Conservation (phyloP, 2,888 invertebrate species). For the Eutolmus rufibarbis region DNA sequence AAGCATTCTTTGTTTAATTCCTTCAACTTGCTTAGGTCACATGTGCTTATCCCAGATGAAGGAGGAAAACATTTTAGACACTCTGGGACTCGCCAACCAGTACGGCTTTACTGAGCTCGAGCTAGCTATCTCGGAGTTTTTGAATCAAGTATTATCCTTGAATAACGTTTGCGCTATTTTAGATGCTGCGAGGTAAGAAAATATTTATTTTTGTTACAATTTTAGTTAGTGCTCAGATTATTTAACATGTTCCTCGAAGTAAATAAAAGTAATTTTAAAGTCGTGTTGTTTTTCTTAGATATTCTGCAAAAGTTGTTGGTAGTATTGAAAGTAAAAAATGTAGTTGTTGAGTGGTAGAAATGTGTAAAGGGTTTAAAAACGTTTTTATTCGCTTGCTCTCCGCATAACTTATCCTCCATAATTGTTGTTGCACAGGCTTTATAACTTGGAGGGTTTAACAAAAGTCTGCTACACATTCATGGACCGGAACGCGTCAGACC, state of each 20-base stretch:
- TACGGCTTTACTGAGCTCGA: constrained; percentile 95
- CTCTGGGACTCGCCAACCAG: constrained; percentile 89
- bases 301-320: not conserved
- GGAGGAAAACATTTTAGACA: constrained; percentile 75
- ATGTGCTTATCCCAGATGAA: constrained; percentile 72
- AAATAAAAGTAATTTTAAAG: not conserved
- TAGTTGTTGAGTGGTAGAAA: not conserved
- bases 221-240: not conserved
- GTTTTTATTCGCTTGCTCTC: not conserved
- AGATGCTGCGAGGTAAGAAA: constrained; percentile 74
- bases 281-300: not conserved
- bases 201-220: not conserved
- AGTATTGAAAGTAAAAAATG: not conserved
- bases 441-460: constrained; percentile 71
- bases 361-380: not conserved
- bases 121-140: constrained; percentile 89
- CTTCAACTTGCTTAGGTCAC: constrained; percentile 65
- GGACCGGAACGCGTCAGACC: constrained; percentile 86
- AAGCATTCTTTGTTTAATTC: not conserved
- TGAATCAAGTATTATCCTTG: constrained; percentile 85
- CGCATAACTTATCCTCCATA: not conserved
- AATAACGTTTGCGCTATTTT: constrained; percentile 94
- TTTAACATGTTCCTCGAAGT: not conserved
- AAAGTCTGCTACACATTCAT: constrained; percentile 89
- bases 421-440: constrained; percentile 63